Conservation (phyloP, 1,140 invertebrate genomes). For the Metaphire vulgaris region DNA sequence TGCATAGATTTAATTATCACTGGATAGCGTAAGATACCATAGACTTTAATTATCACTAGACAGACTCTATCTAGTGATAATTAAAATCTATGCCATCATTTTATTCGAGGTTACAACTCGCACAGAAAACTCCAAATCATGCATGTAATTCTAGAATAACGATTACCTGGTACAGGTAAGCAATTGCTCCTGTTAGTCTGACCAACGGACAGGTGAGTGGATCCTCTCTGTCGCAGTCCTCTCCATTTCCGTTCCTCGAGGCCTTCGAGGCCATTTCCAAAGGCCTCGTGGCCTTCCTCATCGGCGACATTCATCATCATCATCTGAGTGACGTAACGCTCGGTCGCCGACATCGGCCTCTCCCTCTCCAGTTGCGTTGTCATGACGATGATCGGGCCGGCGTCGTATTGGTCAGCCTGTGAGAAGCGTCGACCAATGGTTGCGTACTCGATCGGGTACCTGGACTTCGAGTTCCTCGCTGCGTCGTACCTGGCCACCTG, state of each 20-base stretch:
- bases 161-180: too few relatives aligned
- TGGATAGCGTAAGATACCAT: too few relatives aligned
- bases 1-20: too few relatives aligned
- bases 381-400: neutral
- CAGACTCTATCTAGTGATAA: too few relatives aligned
- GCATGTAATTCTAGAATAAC: too few relatives aligned
- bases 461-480: neutral
- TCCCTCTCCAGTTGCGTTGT: conserved; percentile 33
- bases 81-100: too few relatives aligned
- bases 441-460: conserved; percentile 7
- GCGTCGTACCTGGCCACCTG: neutral
- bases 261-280: conserved; percentile 37
- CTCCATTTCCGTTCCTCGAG: conserved; percentile 43
- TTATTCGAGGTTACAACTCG: too few relatives aligned
- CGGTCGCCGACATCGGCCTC: conserved; percentile 37
- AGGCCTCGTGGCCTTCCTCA: too few relatives aligned
- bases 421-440: conserved; percentile 14
- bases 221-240: conserved; percentile 36
- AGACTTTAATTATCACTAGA: too few relatives aligned
- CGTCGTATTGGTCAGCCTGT: neutral
- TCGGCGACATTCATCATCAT: conserved; percentile 33
- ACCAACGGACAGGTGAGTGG: neutral
- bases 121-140: too few relatives aligned
- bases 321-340: conserved; percentile 47
- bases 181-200: neutral